Evolutionary conservation across 2,888 invertebrate species (phyloP).

Genomic region (Bellardia bayeri): DNA sequence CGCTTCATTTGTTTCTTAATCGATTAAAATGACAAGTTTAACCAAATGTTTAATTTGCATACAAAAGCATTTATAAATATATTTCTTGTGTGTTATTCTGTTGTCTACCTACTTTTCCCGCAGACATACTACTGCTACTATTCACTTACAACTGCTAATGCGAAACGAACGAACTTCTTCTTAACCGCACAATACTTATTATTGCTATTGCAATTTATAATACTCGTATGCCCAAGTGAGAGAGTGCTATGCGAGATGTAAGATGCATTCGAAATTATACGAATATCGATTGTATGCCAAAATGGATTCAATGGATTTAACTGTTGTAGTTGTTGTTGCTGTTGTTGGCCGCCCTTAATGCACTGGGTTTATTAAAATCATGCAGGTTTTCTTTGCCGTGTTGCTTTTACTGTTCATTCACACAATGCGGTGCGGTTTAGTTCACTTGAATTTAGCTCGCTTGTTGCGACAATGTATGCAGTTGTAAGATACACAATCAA

Average conservation of each 20-base stretch:
- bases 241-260: background rate
- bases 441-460: slow-evolving; percentile 43
- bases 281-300: slow-evolving; percentile 33
- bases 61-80: slow-evolving; percentile 49
- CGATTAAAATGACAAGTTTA: slow-evolving; percentile 62
- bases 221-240: background rate
- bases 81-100: slow-evolving; percentile 29
- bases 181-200: slow-evolving; percentile 14
- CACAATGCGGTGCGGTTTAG: slow-evolving; percentile 48
- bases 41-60: slow-evolving; percentile 67
- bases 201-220: no score
- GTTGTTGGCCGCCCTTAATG: slow-evolving; percentile 49
- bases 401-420: slow-evolving; percentile 37
- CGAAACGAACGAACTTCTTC: background rate
- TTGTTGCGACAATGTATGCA: slow-evolving; percentile 42
- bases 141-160: background rate
- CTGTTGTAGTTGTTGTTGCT: slow-evolving; percentile 1
- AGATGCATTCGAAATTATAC: background rate
- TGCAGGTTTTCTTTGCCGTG: slow-evolving; percentile 52
- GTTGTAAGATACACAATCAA: background rate
- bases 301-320: slow-evolving; percentile 26
- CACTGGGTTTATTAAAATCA: slow-evolving; percentile 66
- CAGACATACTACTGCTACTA: background rate
- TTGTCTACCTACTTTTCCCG: slow-evolving; percentile 32
- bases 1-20: slow-evolving; percentile 59